Conservation (phyloP, 2,888 invertebrate species). For the Drosophila bunnanda region DNA sequence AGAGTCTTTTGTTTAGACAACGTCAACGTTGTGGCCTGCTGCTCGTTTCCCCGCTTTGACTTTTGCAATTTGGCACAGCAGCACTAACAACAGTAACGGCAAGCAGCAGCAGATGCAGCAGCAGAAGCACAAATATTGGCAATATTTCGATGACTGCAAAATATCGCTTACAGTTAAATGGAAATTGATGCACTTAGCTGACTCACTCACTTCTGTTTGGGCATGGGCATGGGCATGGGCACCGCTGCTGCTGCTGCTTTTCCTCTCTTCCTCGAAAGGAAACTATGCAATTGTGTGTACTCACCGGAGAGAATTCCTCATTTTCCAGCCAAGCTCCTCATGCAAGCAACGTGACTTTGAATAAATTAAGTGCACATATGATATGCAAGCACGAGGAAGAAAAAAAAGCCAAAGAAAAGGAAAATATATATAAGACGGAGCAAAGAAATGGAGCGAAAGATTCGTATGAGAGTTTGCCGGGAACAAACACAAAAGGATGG, state of each 20-base stretch:
- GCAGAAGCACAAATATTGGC: slow-evolving; percentile 63
- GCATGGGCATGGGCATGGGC: slow-evolving; percentile 48
- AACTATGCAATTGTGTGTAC: slow-evolving; percentile 49
- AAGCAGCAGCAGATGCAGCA: slow-evolving; percentile 27
- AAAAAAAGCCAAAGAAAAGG: not conserved
- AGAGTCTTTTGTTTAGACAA: slow-evolving; percentile 78
- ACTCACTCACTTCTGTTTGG: slow-evolving; percentile 78
- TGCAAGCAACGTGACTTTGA: slow-evolving; percentile 76
- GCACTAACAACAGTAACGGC: slow-evolving; percentile 37
- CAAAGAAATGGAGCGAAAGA: slow-evolving; percentile 48
- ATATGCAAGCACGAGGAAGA: slow-evolving; percentile 60
- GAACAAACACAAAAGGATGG: slow-evolving; percentile 33
- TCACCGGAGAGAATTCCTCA: slow-evolving; percentile 42
- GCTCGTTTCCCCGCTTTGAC: slow-evolving; percentile 61
- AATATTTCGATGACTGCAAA: slow-evolving; percentile 77
- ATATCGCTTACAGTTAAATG: slow-evolving; percentile 82
- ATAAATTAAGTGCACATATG: slow-evolving; percentile 78
- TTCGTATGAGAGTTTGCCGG: slow-evolving; percentile 15
- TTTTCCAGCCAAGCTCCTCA: slow-evolving; percentile 38
- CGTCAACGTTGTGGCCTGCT: slow-evolving; percentile 59
- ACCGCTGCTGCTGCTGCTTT: slow-evolving; percentile 36
- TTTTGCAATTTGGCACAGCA: slow-evolving; percentile 79
- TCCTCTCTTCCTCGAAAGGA: slow-evolving; percentile 35
- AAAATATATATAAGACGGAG: slow-evolving; percentile 7
- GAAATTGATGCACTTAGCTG: slow-evolving; percentile 81